Evolutionary conservation across 2,113 vertebrate genomes (phyloP).

Genomic region (Mustela lutreola): DNA sequence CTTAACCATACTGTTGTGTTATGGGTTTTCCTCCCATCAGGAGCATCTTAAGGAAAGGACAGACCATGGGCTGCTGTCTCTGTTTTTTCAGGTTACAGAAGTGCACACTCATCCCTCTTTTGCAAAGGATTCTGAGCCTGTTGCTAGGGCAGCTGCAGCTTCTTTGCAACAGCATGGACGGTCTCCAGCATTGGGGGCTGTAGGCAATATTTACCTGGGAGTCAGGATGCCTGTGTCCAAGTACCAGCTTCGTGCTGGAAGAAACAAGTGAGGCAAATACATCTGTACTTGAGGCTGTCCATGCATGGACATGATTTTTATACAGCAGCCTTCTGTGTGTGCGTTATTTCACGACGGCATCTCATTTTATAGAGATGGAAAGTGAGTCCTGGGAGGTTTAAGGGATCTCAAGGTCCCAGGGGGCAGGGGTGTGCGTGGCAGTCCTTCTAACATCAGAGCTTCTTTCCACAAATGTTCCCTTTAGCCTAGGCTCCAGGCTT

Average conservation of each 20-base stretch:
- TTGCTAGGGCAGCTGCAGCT: background rate
- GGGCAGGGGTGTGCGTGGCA: background rate
- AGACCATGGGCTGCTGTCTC: background rate
- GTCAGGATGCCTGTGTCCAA: background rate
- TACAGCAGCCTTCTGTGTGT: background rate
- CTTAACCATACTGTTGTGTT: background rate
- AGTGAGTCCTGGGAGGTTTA: background rate
- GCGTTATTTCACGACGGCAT: background rate
- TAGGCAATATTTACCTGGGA: background rate
- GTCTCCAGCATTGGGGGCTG: background rate
- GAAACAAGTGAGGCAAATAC: background rate
- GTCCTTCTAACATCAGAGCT: background rate
- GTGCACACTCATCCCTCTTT: background rate
- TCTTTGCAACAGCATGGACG: background rate
- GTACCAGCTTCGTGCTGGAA: background rate
- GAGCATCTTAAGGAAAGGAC: background rate
- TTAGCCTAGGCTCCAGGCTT: background rate
- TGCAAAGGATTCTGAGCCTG: background rate
- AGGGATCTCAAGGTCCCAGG: background rate
- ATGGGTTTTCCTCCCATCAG: background rate
- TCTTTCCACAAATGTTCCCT: background rate
- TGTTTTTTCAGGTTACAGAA: background rate
- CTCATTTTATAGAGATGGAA: slow-evolving; percentile 8
- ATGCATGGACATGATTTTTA: background rate
- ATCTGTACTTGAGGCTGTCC: background rate